Evolutionary conservation across 2,888 invertebrate genomes (phyloP).

Genomic region (Cordylochernes scorpioides): DNA sequence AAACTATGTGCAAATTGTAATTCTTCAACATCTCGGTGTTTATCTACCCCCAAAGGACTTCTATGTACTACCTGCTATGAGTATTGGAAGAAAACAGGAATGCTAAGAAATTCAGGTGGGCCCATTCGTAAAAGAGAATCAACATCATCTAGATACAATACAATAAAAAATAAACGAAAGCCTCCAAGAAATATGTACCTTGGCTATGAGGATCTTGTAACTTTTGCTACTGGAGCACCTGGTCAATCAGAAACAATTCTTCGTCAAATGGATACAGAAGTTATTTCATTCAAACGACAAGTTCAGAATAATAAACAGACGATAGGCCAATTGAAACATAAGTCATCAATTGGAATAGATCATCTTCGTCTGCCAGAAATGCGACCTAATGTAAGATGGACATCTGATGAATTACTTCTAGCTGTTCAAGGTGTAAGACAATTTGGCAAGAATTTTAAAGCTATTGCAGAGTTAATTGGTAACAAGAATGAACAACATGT

Average conservation of each 20-base stretch:
- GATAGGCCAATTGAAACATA: constrained; percentile 56
- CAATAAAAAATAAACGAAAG: constrained; percentile 32
- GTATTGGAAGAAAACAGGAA: constrained; percentile 42
- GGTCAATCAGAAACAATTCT: constrained; percentile 56
- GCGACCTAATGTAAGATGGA: constrained; percentile 65
- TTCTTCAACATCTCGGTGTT: constrained; percentile 42
- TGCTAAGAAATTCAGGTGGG: constrained; percentile 3
- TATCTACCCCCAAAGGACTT: constrained; percentile 43
- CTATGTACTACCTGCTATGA: constrained; percentile 58
- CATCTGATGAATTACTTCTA: constrained; percentile 62
- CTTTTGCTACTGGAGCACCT: constrained; percentile 49
- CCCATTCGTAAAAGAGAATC: constrained; percentile 8
- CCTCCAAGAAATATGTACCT: constrained; percentile 90
- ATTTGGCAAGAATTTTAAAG: constrained; percentile 52
- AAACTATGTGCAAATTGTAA: constrained; percentile 36
- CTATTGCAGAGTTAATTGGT: constrained; percentile 75
- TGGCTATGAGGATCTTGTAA: constrained; percentile 82
- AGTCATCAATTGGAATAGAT: constrained; percentile 35
- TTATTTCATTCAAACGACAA: constrained; percentile 81
- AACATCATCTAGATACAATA: constrained; percentile 14
- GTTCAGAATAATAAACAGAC: constrained; percentile 84
- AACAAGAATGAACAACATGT: constrained; percentile 82
- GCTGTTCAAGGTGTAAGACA: constrained; percentile 55
- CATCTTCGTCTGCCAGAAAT: constrained; percentile 30
- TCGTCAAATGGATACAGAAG: constrained; percentile 71